A percentile compares a stretch with the other conserved stretches of the same genome.
These are phyloP conservation scores for Aporophyla lueneburgensis DNA, from an alignment of 2,888 invertebrate genomes.

Conservation along the genomic window DNA sequence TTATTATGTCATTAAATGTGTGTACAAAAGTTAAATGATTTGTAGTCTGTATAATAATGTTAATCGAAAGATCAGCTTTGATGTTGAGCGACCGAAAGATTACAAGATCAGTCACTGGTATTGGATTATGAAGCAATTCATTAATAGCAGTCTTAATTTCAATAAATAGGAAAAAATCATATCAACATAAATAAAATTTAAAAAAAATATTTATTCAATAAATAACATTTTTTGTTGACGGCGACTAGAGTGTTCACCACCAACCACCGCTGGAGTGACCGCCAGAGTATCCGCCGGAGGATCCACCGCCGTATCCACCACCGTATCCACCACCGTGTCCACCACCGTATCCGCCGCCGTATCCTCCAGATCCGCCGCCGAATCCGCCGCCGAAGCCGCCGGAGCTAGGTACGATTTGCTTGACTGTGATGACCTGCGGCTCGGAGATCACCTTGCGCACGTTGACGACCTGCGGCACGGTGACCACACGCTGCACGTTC, in stretches of 20 bases:
- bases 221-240: conserved; percentile 18
- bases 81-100: too few relatives aligned
- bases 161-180: too few relatives aligned
- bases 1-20: too few relatives aligned
- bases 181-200: too few relatives aligned
- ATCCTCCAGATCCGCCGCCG: conserved; percentile 33
- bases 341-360: conserved; percentile 43
- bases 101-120: too few relatives aligned
- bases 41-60: too few relatives aligned
- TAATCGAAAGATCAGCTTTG: too few relatives aligned
- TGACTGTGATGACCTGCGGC: conserved; percentile 78
- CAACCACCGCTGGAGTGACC: conserved; percentile 55
- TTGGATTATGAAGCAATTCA: too few relatives aligned
- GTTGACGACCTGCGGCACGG: conserved; percentile 73
- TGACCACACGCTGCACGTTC: conserved; percentile 74
- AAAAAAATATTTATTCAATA: conserved; percentile 29
- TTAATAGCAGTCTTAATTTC: conserved; percentile 15
- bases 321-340: conserved; percentile 26
- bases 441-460: conserved; percentile 78
- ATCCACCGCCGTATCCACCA: conserved; percentile 21
- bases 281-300: conserved; percentile 19
- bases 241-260: conserved; percentile 62
- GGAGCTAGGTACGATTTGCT: conserved; percentile 72
- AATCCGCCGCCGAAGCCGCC: conserved; percentile 42
- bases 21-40: too few relatives aligned